A percentile compares a stretch with the other conserved stretches of the same genome.
These are phyloP conservation scores for Lepas anatifera DNA, from an alignment of 2,888 invertebrate species.

Conservation along the genomic window DNA sequence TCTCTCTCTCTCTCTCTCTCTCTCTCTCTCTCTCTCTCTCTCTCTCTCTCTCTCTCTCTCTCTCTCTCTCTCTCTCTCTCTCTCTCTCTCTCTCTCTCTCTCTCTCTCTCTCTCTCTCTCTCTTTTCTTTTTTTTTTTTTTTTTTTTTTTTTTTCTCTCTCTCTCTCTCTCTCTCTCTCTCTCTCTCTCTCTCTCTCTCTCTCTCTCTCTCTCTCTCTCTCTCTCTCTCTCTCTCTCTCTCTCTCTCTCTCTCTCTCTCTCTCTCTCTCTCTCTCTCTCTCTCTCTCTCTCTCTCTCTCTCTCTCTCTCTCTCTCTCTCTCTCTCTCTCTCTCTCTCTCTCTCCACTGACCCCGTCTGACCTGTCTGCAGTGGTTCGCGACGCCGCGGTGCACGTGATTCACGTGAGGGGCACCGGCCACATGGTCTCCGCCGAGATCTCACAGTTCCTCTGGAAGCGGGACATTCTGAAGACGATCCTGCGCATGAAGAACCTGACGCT, in stretches of 20 bases:
- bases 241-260: not conserved
- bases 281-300: not conserved
- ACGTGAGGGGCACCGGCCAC: not conserved
- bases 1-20: too few species aligned
- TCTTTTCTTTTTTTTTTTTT: too few species aligned
- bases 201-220: not conserved
- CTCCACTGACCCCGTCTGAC: not conserved
- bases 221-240: conserved; percentile 1
- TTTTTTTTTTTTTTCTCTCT: too few species aligned
- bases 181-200: too few species aligned
- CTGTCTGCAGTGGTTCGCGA: not conserved
- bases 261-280: not conserved
- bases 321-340: conserved; percentile 16
- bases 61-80: too few species aligned
- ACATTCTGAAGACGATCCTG: conserved; percentile 6
- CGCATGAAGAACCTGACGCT: not conserved
- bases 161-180: too few species aligned
- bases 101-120: too few species aligned
- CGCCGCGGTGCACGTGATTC: not conserved
- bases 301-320: not conserved
- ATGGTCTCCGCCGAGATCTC: conserved; percentile 12
- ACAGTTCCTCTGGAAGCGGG: not conserved
- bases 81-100: too few species aligned
- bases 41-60: too few species aligned
- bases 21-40: too few species aligned